Evolutionary conservation across 1,140 invertebrate species (phyloP), one percentile per base, ranked within the genome.

Genomic region (Drosophila persimilis): DNA sequence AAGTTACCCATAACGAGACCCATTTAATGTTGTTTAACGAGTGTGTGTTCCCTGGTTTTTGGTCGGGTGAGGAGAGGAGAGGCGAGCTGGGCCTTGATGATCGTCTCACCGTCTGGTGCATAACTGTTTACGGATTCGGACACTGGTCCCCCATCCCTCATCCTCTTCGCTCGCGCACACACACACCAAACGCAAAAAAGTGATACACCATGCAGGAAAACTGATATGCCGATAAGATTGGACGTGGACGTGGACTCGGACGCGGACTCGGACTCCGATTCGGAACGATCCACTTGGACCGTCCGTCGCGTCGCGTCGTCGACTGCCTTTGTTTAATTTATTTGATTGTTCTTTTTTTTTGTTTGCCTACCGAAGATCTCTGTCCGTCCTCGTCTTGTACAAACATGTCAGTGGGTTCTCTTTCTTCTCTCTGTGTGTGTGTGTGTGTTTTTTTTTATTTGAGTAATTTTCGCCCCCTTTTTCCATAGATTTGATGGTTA

Each of bases 1-100:
- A 13, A 39, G 35, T 13, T 13, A 39, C 35, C 35, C 35, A 39
- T 39, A 83, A 86, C 66, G 81, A 86, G 81, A 86, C 81, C 77
- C 81, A 86, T 86, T 86, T 86, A 88, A 86, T 81, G 81, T 86
- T 86, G 83, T 86, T 86, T 86, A 86, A 86, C 81, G 83, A 86
- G 64, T 86, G 65, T 69, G 65, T 48, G 62, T 31, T 67, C 51
- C 67, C 31, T 13, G 35, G n/a, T 13, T 24, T n/a, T 66, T 7
- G 1, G 7, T 8, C 17, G 29, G 9, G 56, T 5, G 29, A 15
- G n/a, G 2, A 13, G 9, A 7, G 26, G 2, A 2, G 17, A 31
- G 48, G 43, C 17, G 61, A 65, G 39, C 55, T 62, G 63, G 70
- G 48, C 29, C 58, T 65, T 53, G 63, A 60, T 61, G 72, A 71